Evolutionary conservation across 2,888 invertebrate species (phyloP), one percentile per base, ranked within the genome.

Genomic region (Gisinianus flammeolus): DNA sequence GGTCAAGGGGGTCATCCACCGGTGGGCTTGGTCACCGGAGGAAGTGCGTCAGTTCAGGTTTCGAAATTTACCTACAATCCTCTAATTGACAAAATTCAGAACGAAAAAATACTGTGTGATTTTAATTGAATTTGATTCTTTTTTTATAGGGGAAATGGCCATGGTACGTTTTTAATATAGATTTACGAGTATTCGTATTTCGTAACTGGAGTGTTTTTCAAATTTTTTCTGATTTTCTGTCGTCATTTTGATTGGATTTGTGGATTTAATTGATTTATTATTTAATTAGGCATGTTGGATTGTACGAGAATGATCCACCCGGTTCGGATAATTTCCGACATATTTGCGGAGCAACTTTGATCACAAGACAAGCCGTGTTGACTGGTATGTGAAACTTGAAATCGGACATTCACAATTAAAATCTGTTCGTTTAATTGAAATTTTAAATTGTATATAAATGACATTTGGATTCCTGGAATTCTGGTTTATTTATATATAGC

Each of bases 201-300:
- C n/a, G n/a, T n/a, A n/a, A n/a, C n/a, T n/a, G n/a, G n/a, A n/a
- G n/a, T n/a, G n/a, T n/a, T n/a, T n/a, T n/a, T n/a, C n/a, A n/a
- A n/a, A n/a, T n/a, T n/a, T n/a, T n/a, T n/a, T n/a, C n/a, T n/a
- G n/a, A n/a, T n/a, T n/a, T n/a, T n/a, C n/a, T n/a, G n/a, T n/a
- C n/a, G n/a, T n/a, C n/a, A n/a, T n/a, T n/a, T n/a, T n/a, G n/a
- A n/a, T n/a, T n/a, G n/a, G n/a, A n/a, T n/a, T n/a, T n/a, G n/a
- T n/a, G n/a, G n/a, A n/a, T n/a, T n/a, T n/a, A n/a, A n/a, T n/a
- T n/a, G n/a, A n/a, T n/a, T n/a, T n/a, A n/a, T n/a, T n/a, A n/a
- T n/a, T n/a, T n/a, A n/a, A n/a, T n/a, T n/a, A n/a, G n/a, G 80
- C 80, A 80, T 76, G 79, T 68, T 64, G 80, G 80, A 52, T 62